Evolutionary conservation across 2,888 invertebrate species (phyloP).

Genomic region (Limnephilus rhombicus): DNA sequence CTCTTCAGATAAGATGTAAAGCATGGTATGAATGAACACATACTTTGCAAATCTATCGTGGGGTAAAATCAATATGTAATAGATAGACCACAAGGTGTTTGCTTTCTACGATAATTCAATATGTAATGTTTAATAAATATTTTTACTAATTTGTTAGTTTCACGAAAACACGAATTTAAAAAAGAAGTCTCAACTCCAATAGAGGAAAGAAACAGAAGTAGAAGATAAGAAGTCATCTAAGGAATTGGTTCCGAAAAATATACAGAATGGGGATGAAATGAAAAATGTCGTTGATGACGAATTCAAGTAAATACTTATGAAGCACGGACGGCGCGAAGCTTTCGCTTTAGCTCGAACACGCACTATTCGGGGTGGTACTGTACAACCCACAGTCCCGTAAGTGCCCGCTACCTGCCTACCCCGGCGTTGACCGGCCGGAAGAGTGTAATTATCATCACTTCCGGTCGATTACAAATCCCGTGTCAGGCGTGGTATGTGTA

Average conservation of each 20-base stretch:
- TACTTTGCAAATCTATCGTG: neutral
- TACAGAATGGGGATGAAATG: neutral
- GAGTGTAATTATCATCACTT: constrained; percentile 59
- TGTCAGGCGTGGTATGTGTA: constrained; percentile 61
- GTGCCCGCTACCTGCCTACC: constrained; percentile 5
- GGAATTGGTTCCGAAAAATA: neutral
- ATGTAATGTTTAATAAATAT: too few relatives aligned
- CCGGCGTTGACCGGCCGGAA: constrained; percentile 58
- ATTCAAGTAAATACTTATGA: neutral
- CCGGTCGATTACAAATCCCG: constrained; percentile 47
- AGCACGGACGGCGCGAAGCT: neutral
- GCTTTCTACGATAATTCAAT: too few relatives aligned
- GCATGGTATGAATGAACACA: neutral
- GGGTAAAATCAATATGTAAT: neutral
- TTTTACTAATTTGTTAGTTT: neutral
- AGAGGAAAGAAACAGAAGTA: too few relatives aligned
- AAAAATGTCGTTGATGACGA: neutral
- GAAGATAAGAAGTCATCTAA: neutral
- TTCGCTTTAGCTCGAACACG: neutral
- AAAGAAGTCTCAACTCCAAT: neutral
- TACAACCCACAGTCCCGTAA: neutral
- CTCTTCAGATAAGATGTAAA: neutral
- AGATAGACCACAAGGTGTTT: too few relatives aligned
- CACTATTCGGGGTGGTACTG: neutral
- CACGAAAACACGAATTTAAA: neutral